Conservation (phyloP, 1,140 invertebrate genomes). For the Argopecten irradians region DNA sequence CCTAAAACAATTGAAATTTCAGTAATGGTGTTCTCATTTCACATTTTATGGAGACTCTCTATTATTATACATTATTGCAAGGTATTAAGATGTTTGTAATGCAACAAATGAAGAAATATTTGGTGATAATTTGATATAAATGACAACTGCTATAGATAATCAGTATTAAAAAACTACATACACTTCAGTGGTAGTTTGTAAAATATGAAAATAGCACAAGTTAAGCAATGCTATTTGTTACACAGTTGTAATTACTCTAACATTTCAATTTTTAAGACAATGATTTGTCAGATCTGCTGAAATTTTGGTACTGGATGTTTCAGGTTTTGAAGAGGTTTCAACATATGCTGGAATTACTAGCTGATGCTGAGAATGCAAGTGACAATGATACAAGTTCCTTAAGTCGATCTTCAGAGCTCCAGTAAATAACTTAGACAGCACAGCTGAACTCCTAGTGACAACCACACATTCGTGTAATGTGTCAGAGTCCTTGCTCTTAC, state of each 20-base stretch:
- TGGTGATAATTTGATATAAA: too few species aligned
- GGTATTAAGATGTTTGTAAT: too few species aligned
- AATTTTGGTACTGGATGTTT: not conserved
- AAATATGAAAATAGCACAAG: not conserved
- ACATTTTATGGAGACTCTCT: too few species aligned
- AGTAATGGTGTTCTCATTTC: too few species aligned
- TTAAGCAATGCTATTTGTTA: not conserved
- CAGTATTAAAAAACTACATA: too few species aligned
- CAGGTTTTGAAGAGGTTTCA: conserved; percentile 43
- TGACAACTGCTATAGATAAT: too few species aligned
- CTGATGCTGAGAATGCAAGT: conserved; percentile 42
- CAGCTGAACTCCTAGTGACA: too few species aligned
- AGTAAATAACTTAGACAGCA: not conserved
- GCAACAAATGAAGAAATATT: too few species aligned
- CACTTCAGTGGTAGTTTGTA: not conserved
- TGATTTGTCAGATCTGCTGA: not conserved
- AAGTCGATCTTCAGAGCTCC: not conserved
- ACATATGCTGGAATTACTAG: conserved; percentile 41
- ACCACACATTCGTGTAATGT: too few species aligned
- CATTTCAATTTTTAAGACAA: not conserved
- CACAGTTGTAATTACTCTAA: not conserved
- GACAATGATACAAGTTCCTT: conserved; percentile 39
- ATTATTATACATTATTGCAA: too few species aligned
- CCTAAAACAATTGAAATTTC: too few species aligned
- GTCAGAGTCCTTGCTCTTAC: too few species aligned